These are phyloP conservation scores for Lepidocolaptes lacrymiger DNA, from an alignment of 2,797 vertebrate species.

Conservation along the genomic window DNA sequence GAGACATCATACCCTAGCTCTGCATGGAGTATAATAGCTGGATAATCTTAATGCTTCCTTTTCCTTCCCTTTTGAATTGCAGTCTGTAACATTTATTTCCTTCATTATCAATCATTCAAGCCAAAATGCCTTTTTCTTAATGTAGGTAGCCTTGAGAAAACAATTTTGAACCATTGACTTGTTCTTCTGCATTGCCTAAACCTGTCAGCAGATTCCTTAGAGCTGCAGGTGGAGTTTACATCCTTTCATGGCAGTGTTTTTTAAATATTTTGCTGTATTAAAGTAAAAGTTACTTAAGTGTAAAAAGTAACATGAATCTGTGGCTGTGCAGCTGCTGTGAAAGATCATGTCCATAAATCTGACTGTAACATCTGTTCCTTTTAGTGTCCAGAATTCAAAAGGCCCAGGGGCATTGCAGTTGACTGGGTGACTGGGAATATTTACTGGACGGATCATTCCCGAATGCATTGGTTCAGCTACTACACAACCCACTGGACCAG, in stretches of 20 bases:
- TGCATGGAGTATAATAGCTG: background rate
- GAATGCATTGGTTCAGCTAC: conserved; percentile 99
- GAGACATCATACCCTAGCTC: background rate
- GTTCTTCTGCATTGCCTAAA: background rate
- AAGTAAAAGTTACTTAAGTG: background rate
- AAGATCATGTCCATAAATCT: background rate
- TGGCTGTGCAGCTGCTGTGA: background rate
- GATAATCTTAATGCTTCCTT: background rate
- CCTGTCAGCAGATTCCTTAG: background rate
- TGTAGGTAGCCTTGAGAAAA: background rate
- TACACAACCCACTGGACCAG: conserved; percentile 98
- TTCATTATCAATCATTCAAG: background rate
- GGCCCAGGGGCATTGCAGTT: conserved; percentile 92
- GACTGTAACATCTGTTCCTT: conserved; percentile 37
- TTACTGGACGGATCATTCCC: conserved; percentile 98
- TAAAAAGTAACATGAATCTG: background rate
- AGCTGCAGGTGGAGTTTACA: background rate
- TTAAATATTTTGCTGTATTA: background rate
- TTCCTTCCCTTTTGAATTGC: background rate
- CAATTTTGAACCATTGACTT: background rate
- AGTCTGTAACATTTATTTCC: background rate
- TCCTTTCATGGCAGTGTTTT: background rate
- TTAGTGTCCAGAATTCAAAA: conserved; percentile 95
- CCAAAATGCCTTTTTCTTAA: background rate
- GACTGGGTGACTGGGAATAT: conserved; percentile 98